Evolutionary conservation across 2,797 vertebrate genomes (phyloP).

Genomic region (Sphenopsis melanotis): DNA sequence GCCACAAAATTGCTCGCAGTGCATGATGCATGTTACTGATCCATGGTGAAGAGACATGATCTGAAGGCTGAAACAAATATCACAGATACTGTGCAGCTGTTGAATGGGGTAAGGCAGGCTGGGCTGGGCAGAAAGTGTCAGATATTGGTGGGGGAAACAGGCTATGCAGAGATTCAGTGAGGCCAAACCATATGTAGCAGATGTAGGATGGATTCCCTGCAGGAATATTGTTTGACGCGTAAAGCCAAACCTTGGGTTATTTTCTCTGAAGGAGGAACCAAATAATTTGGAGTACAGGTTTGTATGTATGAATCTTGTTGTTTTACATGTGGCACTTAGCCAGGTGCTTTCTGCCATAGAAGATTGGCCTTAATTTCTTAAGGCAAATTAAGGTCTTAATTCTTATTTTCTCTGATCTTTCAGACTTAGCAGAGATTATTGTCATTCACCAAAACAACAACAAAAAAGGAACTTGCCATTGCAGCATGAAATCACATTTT

Average conservation of each 20-base stretch:
- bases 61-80: background rate
- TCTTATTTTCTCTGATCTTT: background rate
- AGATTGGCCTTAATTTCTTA: background rate
- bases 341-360: background rate
- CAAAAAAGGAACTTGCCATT: background rate
- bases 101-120: background rate
- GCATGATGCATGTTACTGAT: background rate
- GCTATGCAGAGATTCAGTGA: background rate
- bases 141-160: background rate
- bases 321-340: background rate
- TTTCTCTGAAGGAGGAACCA: background rate
- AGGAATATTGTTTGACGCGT: background rate
- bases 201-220: background rate
- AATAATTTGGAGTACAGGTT: background rate
- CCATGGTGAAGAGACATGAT: background rate
- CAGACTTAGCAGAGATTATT: background rate
- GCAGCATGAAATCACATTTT: constrained; percentile 11
- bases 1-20: rapidly evolving
- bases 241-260: background rate
- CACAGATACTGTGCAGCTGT: background rate
- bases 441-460: background rate
- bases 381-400: background rate
- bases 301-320: background rate
- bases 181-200: background rate
- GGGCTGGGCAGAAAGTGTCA: background rate